These are phyloP conservation scores for Mnemiopsis leidyi DNA, from an alignment of 37 sponge, comb jelly and placozoan species.

Conservation along the genomic window DNA sequence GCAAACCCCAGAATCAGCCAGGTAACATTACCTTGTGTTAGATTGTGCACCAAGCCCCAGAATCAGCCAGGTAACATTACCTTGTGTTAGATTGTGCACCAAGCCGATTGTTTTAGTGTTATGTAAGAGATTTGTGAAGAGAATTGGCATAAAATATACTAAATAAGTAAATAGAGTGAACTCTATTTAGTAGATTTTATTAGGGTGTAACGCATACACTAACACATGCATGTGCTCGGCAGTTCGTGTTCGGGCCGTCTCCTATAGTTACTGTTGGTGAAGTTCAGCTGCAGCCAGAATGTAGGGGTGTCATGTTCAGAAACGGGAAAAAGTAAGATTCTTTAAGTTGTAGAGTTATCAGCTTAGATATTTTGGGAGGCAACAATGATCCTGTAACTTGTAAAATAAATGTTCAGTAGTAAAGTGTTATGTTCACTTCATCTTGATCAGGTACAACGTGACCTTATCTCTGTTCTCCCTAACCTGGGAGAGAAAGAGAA, in stretches of 20 bases:
- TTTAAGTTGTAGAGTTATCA: too few species aligned
- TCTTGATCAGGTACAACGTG: neutral
- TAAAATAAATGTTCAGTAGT: neutral
- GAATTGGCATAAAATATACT: too few species aligned
- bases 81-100: too few species aligned
- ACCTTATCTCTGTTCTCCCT: neutral
- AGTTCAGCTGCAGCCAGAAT: neutral
- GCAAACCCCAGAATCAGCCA: neutral
- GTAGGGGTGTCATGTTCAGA: neutral
- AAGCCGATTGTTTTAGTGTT: too few species aligned
- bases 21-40: neutral
- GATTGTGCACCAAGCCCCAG: too few species aligned
- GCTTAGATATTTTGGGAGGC: too few species aligned
- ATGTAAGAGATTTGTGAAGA: too few species aligned
- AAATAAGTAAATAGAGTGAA: too few species aligned
- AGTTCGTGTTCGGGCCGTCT: neutral
- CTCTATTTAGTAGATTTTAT: too few species aligned
- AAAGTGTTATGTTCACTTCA: too few species aligned
- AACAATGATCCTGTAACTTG: neutral
- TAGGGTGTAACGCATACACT: neutral
- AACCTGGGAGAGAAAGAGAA: neutral
- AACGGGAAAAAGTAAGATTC: conserved; percentile 12
- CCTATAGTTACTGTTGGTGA: conserved; percentile 3
- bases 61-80: too few species aligned
- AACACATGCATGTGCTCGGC: neutral